Conservation (phyloP, 2,888 invertebrate genomes). For the Neocrepidodera transversa region DNA sequence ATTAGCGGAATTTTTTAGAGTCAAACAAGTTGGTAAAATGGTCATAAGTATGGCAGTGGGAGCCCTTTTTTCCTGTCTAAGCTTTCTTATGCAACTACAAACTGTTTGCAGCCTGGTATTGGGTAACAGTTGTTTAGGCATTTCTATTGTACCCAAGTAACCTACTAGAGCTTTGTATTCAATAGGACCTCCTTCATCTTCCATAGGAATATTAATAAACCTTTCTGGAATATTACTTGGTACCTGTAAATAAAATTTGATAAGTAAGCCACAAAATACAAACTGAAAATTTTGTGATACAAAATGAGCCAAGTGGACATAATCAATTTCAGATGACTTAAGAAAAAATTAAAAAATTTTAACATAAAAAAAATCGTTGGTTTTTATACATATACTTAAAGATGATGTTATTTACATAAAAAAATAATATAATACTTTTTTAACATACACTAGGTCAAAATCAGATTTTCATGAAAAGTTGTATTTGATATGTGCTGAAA, state of each 20-base stretch:
- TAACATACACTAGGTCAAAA: too few species aligned
- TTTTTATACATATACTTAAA: too few species aligned
- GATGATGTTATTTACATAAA: too few species aligned
- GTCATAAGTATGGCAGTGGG: conserved; percentile 86
- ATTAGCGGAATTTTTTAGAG: conserved; percentile 80
- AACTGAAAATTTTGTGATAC: too few species aligned
- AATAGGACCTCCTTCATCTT: conserved; percentile 64
- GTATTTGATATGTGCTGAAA: too few species aligned
- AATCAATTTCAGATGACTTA: too few species aligned
- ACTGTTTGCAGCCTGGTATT: conserved; percentile 80
- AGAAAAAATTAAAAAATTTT: too few species aligned
- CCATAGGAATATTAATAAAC: conserved; percentile 46
- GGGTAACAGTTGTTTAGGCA: conserved; percentile 82
- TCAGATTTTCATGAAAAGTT: too few species aligned
- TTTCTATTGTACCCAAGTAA: conserved; percentile 95
- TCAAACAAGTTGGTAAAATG: conserved; percentile 80
- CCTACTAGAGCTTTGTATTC: conserved; percentile 89
- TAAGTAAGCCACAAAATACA: too few species aligned
- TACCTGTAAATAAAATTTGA: not conserved
- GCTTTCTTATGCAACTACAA: conserved; percentile 85
- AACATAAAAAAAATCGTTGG: too few species aligned
- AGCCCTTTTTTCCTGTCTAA: conserved; percentile 87
- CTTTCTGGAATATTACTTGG: conserved; percentile 18
- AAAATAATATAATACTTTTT: too few species aligned
- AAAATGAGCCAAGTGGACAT: too few species aligned